A percentile compares a stretch with the other conserved stretches of the same genome.
These are phyloP conservation scores for Leiothrix lutea DNA, from an alignment of 2,113 vertebrate species.

Conservation along the genomic window DNA sequence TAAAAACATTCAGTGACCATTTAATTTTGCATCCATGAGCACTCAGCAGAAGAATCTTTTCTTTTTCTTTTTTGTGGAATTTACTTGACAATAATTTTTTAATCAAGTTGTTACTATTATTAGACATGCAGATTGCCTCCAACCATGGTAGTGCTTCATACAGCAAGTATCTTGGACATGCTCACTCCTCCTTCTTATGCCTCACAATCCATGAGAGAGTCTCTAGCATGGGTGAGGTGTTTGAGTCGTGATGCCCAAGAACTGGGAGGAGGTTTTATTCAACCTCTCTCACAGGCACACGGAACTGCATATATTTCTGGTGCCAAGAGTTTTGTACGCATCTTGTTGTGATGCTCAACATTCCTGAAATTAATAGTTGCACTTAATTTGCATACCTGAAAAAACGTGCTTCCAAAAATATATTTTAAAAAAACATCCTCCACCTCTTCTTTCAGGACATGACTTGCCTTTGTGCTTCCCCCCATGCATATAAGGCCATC, in stretches of 20 bases:
- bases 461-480: neutral
- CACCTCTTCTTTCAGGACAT: neutral
- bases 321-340: neutral
- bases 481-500: neutral
- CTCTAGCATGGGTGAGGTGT: neutral
- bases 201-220: neutral
- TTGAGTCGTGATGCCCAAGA: neutral
- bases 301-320: neutral
- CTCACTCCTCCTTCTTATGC: neutral
- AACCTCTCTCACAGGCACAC: neutral
- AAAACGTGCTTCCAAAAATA: neutral
- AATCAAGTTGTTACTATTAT: neutral
- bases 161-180: neutral
- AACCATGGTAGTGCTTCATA: neutral
- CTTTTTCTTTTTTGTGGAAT: neutral
- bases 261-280: neutral
- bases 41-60: neutral
- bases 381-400: neutral
- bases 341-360: neutral
- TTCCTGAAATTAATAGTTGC: neutral
- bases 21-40: neutral
- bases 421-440: neutral
- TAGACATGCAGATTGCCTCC: neutral
- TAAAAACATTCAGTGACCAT: neutral
- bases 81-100: neutral